A percentile compares a stretch with the other conserved stretches of the same genome.
Conservation (phyloP, 2,797 vertebrate species). For the Euthynnus affinis region DNA sequence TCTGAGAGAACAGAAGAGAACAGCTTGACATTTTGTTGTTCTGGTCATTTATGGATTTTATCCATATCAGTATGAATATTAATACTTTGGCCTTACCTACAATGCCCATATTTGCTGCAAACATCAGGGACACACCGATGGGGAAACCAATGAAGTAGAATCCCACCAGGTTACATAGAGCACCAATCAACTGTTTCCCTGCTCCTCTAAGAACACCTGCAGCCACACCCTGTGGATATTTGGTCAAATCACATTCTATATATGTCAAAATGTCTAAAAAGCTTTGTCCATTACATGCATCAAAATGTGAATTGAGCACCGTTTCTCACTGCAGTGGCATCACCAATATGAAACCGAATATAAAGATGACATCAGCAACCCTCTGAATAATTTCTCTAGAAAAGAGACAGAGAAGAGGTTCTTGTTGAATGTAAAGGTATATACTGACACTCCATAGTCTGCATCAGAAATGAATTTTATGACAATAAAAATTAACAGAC, state of each 20-base stretch:
- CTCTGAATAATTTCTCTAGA: slow-evolving; percentile 88
- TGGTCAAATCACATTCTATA: not conserved
- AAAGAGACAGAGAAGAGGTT: not conserved
- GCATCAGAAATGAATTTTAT: too few species aligned
- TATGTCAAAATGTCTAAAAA: not conserved
- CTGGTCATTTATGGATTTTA: too few species aligned
- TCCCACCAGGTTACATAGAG: slow-evolving; percentile 89
- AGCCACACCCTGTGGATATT: slow-evolving; percentile 81
- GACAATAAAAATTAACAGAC: too few species aligned
- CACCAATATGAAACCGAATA: slow-evolving; percentile 84
- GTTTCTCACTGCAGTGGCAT: slow-evolving; percentile 87
- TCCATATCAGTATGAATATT: too few species aligned
- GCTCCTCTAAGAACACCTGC: slow-evolving; percentile 91
- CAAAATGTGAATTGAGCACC: too few species aligned
- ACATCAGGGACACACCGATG: slow-evolving; percentile 91
- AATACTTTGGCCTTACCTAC: slow-evolving; percentile 80
- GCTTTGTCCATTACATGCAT: too few species aligned
- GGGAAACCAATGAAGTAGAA: slow-evolving; percentile 92
- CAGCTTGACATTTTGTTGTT: too few species aligned
- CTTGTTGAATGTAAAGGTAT: too few species aligned
- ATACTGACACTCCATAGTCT: too few species aligned
- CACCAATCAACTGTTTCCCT: slow-evolving; percentile 91
- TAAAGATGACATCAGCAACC: slow-evolving; percentile 85
- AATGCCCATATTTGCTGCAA: slow-evolving; percentile 88
- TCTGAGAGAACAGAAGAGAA: too few species aligned